A percentile compares a stretch with the other conserved stretches of the same genome.
phyloP scores from a whole-genome alignment of 2,888 invertebrate species.

The Ichneumoninae sp. region DNA sequence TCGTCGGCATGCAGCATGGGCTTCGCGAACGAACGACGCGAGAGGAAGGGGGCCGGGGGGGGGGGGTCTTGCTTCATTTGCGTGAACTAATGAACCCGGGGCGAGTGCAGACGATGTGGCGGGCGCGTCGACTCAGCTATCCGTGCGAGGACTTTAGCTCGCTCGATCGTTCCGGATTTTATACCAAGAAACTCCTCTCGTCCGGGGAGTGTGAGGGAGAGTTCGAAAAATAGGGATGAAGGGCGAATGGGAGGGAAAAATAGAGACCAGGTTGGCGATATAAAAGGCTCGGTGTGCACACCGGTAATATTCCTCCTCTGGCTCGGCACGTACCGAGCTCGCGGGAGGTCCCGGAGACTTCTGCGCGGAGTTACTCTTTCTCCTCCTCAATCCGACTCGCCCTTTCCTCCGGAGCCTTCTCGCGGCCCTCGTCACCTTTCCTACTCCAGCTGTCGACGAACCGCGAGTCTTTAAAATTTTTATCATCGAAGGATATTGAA shows the following conservation, averaged over 20 bases:
- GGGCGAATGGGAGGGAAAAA: slow-evolving; percentile 53
- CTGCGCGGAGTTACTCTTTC: slow-evolving; percentile 14
- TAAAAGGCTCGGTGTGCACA: slow-evolving; percentile 63
- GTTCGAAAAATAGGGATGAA: slow-evolving; percentile 30
- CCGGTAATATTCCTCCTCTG: slow-evolving; percentile 60
- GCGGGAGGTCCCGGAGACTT: slow-evolving; percentile 50
- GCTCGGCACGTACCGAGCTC: slow-evolving; percentile 61
- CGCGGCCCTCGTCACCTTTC: slow-evolving; percentile 36
- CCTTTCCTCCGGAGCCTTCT: slow-evolving; percentile 5
- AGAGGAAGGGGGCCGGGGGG: slow-evolving; percentile 34
- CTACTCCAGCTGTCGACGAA: slow-evolving; percentile 52
- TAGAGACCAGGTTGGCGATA: slow-evolving; percentile 66
- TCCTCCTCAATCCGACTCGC: slow-evolving; percentile 20
- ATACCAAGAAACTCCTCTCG: slow-evolving; percentile 44
- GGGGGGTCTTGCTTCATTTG: slow-evolving; percentile 65
- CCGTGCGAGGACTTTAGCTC: slow-evolving; percentile 52
- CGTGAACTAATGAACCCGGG: slow-evolving; percentile 72
- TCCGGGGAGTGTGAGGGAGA: slow-evolving; percentile 37
- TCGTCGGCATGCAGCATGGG: slow-evolving; percentile 53
- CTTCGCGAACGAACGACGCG: slow-evolving; percentile 50
- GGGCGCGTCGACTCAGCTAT: slow-evolving; percentile 58
- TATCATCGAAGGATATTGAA: slow-evolving; percentile 68
- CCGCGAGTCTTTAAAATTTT: slow-evolving; percentile 65
- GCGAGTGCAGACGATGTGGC: slow-evolving; percentile 34
- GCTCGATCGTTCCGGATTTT: slow-evolving; percentile 63